These are phyloP conservation scores for Microtus obscurus DNA, from an alignment of 2,797 vertebrate species.

Conservation along the genomic window DNA sequence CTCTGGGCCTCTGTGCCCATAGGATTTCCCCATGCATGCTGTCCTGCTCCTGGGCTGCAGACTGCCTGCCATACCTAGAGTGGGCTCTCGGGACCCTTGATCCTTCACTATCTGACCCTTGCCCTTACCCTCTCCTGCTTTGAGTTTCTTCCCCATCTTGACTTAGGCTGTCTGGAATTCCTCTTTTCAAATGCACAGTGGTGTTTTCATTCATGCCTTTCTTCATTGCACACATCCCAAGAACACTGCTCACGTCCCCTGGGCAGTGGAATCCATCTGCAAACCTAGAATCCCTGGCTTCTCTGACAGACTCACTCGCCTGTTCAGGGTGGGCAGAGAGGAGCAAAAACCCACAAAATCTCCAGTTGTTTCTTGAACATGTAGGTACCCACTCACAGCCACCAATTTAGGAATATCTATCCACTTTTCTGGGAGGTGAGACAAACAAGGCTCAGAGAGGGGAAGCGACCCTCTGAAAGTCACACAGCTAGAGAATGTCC, in stretches of 20 bases:
- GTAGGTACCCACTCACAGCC: background rate
- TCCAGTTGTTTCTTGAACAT: background rate
- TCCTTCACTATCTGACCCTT: rapidly evolving
- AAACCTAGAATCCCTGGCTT: background rate
- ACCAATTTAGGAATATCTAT: background rate
- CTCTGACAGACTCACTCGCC: background rate
- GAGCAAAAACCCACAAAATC: background rate
- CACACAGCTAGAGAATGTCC: background rate
- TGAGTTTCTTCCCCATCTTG: background rate
- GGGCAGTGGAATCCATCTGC: background rate
- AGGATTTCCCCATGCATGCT: background rate
- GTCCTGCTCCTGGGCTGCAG: background rate
- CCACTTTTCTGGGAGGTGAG: background rate
- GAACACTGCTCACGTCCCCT: background rate
- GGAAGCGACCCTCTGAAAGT: background rate
- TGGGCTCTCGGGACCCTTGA: no score
- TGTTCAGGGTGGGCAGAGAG: background rate
- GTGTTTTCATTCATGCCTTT: background rate
- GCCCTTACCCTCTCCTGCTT: background rate
- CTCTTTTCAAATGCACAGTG: background rate
- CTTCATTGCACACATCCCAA: background rate
- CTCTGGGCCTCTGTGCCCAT: background rate
- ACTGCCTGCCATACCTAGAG: background rate
- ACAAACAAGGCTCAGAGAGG: background rate
- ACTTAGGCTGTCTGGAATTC: background rate